A percentile compares a stretch with the other conserved stretches of the same genome.
phyloP scores from a whole-genome alignment of 2,888 invertebrate species.

The Xiphydria camelus region DNA sequence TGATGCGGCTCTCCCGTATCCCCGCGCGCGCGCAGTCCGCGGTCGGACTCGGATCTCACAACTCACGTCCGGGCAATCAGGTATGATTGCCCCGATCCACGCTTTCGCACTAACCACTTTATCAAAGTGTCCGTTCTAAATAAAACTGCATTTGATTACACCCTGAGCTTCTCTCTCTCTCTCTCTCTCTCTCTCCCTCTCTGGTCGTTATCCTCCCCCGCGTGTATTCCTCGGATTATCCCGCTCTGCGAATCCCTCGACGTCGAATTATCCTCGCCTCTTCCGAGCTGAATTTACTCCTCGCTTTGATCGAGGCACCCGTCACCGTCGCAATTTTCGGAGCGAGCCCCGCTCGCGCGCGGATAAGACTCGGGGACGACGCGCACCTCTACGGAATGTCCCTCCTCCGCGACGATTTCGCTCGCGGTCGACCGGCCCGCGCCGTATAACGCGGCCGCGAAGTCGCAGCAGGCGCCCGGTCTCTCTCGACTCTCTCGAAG shows the following conservation, averaged over 20 bases:
- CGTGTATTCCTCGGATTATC: neutral
- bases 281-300: too few species aligned
- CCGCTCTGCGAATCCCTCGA: too few species aligned
- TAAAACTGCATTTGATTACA: slow-evolving; percentile 53
- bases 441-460: neutral
- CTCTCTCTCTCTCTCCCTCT: slow-evolving; percentile 17
- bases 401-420: neutral
- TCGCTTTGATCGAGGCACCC: too few species aligned
- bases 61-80: slow-evolving; percentile 56
- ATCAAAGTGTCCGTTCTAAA: slow-evolving; percentile 49
- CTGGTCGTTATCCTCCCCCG: slow-evolving; percentile 45
- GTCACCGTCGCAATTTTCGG: too few species aligned
- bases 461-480: slow-evolving; percentile 18
- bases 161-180: slow-evolving; percentile 24
- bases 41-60: slow-evolving; percentile 31
- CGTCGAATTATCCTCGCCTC: neutral
- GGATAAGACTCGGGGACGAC: too few species aligned
- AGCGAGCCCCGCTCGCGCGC: too few species aligned
- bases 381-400: too few species aligned
- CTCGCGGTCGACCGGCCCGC: neutral
- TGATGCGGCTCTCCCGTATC: neutral
- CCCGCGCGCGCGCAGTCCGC: too few species aligned
- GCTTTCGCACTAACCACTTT: slow-evolving; percentile 55
- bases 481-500: too few species aligned
- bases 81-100: slow-evolving; percentile 52